Evolutionary conservation across 2,888 invertebrate species (phyloP), one percentile per base, ranked within the genome.

Genomic region (Campoplex capitator): DNA sequence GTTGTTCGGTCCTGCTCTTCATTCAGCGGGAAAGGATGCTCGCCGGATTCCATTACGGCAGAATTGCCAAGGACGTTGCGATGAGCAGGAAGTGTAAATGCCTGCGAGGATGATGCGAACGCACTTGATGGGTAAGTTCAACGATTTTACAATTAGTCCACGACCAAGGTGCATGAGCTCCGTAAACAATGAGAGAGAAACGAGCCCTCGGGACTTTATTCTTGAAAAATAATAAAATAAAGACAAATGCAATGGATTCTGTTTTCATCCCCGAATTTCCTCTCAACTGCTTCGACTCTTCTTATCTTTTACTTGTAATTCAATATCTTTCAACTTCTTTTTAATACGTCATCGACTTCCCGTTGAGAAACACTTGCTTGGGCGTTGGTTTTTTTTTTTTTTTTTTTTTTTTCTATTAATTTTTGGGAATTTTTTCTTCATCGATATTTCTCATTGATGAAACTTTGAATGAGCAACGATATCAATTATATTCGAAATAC

Each of bases 101-200:
- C 75, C 80, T 56, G 70, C 65, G 71, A 71, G 70, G 71, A 83
- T 77, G 79, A 83, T 82, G 23, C 23, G 70, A 74, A 54, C 78
- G 85, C 42, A 51, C 68, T 75, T 91, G 81, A 87, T 75, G 85
- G 78, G 89, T 90, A 91, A 92, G 92, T 92, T 92, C 92, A 92
- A 92, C 90, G 92, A 91, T 92, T 92, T 92, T 92, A 89, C 91
- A 86, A 88, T 76, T 87, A 83, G 51, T 65, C 71, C 68, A 80
- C 71, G 71, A 67, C 38, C 62, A 45, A 48, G 32, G 23, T 71
- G 51, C 35, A 67, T 9, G n/a, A 32, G 28, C 48, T 48, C 23
- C 9, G n/a, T 3, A 28, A 38, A n/a, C 58, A 32, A 45, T n/a
- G 3, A 42, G 45, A 32, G 18, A 38, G 42, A 58, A 42, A 74